Conservation (phyloP, 1,140 invertebrate species). For the Drosophila mauritiana region DNA sequence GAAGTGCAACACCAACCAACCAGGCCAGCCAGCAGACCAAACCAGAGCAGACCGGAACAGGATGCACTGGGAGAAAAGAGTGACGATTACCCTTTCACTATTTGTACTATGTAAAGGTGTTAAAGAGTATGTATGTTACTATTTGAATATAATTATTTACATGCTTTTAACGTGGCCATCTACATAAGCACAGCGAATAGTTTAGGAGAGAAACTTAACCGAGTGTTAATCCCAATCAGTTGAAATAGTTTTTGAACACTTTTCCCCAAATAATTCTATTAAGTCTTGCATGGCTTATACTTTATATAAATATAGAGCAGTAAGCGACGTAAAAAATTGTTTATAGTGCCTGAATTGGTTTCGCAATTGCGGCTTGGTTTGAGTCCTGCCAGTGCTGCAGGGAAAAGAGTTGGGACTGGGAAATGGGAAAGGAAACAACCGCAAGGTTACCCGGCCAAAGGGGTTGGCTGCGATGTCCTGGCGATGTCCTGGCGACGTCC, state of each 20-base stretch:
- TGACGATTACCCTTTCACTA: too few relatives aligned
- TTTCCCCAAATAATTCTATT: too few relatives aligned
- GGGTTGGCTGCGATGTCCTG: conserved; percentile 39
- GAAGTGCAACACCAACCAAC: conserved; percentile 75
- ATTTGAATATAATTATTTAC: too few relatives aligned
- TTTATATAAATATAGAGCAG: too few relatives aligned
- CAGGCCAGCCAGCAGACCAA: conserved; percentile 31
- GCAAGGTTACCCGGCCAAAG: conserved; percentile 53
- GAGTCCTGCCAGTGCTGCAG: conserved; percentile 28
- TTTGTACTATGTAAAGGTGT: too few relatives aligned
- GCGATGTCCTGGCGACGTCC: conserved; percentile 31
- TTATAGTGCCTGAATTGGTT: conserved; percentile 12
- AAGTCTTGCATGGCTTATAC: too few relatives aligned
- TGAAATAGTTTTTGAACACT: too few relatives aligned
- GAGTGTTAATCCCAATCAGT: too few relatives aligned
- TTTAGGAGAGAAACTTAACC: too few relatives aligned
- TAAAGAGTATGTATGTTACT: too few relatives aligned
- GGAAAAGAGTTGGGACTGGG: conserved; percentile 6
- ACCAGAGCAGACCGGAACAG: conserved; percentile 43
- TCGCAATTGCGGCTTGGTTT: conserved; percentile 9
- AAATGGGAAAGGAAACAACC: conserved; percentile 46
- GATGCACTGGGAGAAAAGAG: conserved; percentile 12
- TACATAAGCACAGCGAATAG: too few relatives aligned
- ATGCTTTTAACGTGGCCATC: too few relatives aligned
- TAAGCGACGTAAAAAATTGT: neutral